phyloP scores from a whole-genome alignment of 1,140 invertebrate species.

The Drosophila mojavensis region DNA sequence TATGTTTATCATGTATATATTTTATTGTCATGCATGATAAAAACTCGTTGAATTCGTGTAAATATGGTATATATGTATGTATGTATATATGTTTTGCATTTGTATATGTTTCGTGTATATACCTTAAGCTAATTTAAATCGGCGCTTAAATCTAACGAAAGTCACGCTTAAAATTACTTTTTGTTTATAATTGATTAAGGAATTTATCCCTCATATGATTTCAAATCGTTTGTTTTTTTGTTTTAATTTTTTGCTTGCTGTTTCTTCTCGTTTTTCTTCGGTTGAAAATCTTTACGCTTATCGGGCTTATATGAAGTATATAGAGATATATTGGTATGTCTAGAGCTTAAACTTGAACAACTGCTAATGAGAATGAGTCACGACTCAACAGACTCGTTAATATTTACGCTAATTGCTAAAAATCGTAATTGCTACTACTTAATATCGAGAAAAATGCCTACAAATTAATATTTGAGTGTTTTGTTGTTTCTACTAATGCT shows the following conservation, averaged over 20 bases:
- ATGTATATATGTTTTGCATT: constrained; percentile 30
- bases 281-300: constrained; percentile 55
- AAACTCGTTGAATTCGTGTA: constrained; percentile 47
- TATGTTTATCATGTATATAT: constrained; percentile 61
- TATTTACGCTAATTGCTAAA: constrained; percentile 80
- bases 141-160: constrained; percentile 66
- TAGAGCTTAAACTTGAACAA: constrained; percentile 81
- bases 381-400: constrained; percentile 77
- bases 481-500: constrained; percentile 60
- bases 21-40: constrained; percentile 82
- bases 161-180: constrained; percentile 61
- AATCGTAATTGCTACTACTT: constrained; percentile 82
- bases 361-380: constrained; percentile 80
- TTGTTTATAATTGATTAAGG: constrained; percentile 46
- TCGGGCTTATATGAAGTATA: constrained; percentile 40
- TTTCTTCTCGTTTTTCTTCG: neutral
- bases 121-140: constrained; percentile 33
- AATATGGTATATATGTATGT: constrained; percentile 39
- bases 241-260: neutral
- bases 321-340: constrained; percentile 63
- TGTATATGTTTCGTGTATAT: constrained; percentile 25
- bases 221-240: constrained; percentile 41
- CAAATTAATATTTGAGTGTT: constrained; percentile 73
- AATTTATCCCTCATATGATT: constrained; percentile 38
- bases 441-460: constrained; percentile 71